phyloP scores from a whole-genome alignment of 2,888 invertebrate genomes.

The Ariolimax columbianus region DNA sequence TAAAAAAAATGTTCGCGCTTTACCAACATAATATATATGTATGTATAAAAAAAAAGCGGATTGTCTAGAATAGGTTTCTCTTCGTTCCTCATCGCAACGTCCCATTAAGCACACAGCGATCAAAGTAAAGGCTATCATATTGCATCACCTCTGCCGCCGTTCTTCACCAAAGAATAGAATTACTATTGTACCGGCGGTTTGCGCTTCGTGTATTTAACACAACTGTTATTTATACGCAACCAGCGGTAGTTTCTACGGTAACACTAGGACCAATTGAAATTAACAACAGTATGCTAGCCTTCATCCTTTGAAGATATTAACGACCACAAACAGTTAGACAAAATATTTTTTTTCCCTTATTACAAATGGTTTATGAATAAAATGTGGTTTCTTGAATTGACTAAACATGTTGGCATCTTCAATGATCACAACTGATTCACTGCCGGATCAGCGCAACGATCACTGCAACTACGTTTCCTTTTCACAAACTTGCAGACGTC shows the following conservation, averaged over 20 bases:
- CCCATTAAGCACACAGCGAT: neutral
- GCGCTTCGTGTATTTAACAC: constrained; percentile 17
- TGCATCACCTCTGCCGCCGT: neutral
- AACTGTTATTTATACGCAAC: neutral
- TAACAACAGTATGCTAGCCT: neutral
- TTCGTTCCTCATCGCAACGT: neutral
- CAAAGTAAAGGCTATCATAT: neutral
- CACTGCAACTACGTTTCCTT: too few relatives aligned
- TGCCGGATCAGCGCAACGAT: too few relatives aligned
- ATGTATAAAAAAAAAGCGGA: neutral
- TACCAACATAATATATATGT: too few relatives aligned
- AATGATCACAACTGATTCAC: too few relatives aligned
- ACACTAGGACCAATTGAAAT: neutral
- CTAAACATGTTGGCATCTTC: too few relatives aligned
- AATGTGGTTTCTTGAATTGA: neutral
- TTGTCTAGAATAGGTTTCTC: neutral
- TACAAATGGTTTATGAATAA: neutral
- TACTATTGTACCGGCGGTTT: neutral
- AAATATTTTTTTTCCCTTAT: neutral
- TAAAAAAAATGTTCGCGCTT: too few relatives aligned
- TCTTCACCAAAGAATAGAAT: neutral
- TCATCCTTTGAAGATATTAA: neutral
- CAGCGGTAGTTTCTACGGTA: neutral
- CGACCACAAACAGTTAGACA: neutral
- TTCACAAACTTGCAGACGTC: too few relatives aligned